Evolutionary conservation across 2,888 invertebrate species (phyloP).

Genomic region (Reticulitermes lucifugus): DNA sequence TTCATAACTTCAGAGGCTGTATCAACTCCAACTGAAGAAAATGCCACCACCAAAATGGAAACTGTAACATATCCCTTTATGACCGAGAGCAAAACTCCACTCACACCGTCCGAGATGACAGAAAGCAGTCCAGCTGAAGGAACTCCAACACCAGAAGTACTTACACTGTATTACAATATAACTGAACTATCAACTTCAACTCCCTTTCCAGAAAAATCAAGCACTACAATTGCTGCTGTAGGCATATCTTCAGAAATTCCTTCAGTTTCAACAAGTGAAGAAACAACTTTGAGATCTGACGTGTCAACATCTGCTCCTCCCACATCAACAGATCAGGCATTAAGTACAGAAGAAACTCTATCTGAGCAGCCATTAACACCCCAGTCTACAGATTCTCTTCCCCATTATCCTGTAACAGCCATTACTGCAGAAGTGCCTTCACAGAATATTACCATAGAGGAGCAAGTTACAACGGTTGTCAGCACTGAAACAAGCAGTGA

Average conservation of each 20-base stretch:
- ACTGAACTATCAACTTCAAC: not conserved
- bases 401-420: not conserved
- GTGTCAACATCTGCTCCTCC: not conserved
- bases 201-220: not conserved
- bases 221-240: not conserved
- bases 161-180: not conserved
- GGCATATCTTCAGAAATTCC: not conserved
- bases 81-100: not conserved
- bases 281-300: not conserved
- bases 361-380: no score
- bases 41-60: not conserved
- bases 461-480: not conserved
- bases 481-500: not conserved
- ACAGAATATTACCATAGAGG: not conserved
- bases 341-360: not conserved
- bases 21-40: not conserved
- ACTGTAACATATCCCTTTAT: not conserved
- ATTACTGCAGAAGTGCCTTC: constrained; percentile 6
- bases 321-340: not conserved
- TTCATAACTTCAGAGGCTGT: not conserved
- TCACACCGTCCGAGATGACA: not conserved
- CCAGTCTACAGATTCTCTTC: not conserved
- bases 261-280: not conserved
- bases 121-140: not conserved
- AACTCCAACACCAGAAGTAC: not conserved